phyloP scores from a whole-genome alignment of 2,113 vertebrate species.

The Spizaetus ornatus region DNA sequence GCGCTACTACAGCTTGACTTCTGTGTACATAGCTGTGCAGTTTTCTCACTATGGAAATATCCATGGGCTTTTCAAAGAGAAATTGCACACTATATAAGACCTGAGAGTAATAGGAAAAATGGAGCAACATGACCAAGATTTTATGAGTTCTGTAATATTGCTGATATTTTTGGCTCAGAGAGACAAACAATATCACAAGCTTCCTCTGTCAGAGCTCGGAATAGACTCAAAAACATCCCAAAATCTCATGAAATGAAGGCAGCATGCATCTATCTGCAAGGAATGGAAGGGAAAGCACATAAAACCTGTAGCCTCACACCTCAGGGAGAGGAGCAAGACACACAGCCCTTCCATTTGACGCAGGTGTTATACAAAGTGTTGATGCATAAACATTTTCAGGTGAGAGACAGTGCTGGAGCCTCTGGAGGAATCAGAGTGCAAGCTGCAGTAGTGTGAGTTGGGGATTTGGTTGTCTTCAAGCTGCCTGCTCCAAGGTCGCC shows the following conservation, averaged over 20 bases:
- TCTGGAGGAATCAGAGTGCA: not conserved
- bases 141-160: not conserved
- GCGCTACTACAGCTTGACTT: not conserved
- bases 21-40: not conserved
- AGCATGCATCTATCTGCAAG: not conserved
- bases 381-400: not conserved
- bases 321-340: not conserved
- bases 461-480: not conserved
- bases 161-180: not conserved
- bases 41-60: not conserved
- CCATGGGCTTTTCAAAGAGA: not conserved
- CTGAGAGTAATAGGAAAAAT: not conserved
- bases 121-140: not conserved
- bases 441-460: fast-evolving
- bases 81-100: not conserved
- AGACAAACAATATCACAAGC: not conserved
- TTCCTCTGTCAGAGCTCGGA: not conserved
- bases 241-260: not conserved
- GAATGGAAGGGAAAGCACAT: not conserved
- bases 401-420: not conserved
- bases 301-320: not conserved
- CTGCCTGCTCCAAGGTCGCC: not conserved
- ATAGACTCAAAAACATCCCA: not conserved
- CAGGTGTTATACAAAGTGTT: not conserved
- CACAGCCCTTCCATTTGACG: not conserved